Conservation (phyloP, 2,797 vertebrate species). For the Eremophila alpestris region DNA sequence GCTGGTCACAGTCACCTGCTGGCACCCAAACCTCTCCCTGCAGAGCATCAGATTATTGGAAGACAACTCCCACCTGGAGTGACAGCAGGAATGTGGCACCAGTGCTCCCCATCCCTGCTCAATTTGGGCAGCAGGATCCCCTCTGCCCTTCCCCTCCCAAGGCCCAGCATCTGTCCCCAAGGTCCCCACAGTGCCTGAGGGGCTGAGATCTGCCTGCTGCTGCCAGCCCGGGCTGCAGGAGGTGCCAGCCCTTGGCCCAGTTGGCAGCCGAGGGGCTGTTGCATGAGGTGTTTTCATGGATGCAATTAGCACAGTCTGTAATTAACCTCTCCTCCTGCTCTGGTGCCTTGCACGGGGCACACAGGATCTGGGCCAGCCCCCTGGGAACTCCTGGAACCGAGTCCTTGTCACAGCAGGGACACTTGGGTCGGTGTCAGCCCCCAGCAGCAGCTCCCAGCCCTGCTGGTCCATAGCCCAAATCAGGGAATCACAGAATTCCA, state of each 20-base stretch:
- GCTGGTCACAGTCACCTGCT: neutral
- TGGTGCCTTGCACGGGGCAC: neutral
- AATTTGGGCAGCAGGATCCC: fast-evolving
- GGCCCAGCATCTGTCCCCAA: neutral
- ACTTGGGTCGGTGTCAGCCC: neutral
- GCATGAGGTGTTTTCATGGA: neutral
- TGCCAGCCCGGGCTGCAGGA: neutral
- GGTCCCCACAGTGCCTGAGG: neutral
- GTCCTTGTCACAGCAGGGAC: neutral
- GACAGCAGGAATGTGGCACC: fast-evolving
- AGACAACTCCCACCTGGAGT: neutral
- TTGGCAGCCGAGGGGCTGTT: conserved; percentile 10
- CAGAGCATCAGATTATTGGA: neutral
- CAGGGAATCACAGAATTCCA: neutral
- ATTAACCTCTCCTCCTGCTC: conserved; percentile 8
- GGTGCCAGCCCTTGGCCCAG: neutral
- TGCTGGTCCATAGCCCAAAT: fast-evolving
- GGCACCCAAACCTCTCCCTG: neutral
- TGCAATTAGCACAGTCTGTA: neutral
- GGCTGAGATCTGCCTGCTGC: neutral
- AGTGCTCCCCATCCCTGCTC: neutral
- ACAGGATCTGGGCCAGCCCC: neutral
- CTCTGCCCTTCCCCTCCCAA: neutral
- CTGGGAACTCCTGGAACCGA: neutral
- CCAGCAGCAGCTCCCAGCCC: neutral